Conservation (phyloP, 2,113 vertebrate genomes). For the Aptenodytes forsteri region DNA sequence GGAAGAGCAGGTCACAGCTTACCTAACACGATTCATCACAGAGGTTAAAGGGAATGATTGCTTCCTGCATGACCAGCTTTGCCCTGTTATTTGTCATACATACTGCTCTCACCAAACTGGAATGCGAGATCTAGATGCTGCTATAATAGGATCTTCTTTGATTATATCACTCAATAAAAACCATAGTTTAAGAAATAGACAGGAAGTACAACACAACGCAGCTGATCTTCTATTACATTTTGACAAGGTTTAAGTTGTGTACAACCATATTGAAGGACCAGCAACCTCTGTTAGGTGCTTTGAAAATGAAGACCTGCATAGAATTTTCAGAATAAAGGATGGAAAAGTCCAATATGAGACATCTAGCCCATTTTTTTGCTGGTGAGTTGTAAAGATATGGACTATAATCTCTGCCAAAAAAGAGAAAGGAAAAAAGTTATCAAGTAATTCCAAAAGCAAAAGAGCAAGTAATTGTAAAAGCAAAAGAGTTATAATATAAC, state of each 20-base stretch:
- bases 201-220: neutral
- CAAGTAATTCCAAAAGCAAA: neutral
- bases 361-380: neutral
- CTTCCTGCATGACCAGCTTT: neutral
- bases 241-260: neutral
- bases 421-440: neutral
- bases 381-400: neutral
- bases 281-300: neutral
- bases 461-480: neutral
- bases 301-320: neutral
- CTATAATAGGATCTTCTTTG: constrained; percentile 7
- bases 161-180: constrained; percentile 12
- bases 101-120: neutral
- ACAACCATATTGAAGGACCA: neutral
- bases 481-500: neutral
- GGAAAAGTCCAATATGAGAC: neutral
- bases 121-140: neutral
- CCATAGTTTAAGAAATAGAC: neutral
- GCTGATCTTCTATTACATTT: neutral
- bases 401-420: neutral
- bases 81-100: neutral
- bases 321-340: neutral
- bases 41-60: constrained; percentile 18
- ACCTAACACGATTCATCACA: neutral
- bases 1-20: neutral